Evolutionary conservation across 37 sponge, comb jelly and placozoan species (phyloP).

Genomic region (Crambe crambe): DNA sequence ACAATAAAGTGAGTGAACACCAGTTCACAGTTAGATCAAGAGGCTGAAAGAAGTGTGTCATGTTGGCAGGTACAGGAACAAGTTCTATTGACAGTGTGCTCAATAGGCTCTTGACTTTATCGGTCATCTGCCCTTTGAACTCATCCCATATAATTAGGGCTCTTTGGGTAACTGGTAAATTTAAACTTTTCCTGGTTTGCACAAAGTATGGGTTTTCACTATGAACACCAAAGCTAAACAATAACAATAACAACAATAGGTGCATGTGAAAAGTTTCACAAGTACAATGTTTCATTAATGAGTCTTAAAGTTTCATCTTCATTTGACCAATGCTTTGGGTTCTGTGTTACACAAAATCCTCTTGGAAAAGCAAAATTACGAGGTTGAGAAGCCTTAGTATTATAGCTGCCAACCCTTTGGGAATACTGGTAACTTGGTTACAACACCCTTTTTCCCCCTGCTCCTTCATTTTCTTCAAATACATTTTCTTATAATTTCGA

Average conservation of each 20-base stretch:
- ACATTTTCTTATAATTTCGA: no score
- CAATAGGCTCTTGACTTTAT: conserved; percentile 26
- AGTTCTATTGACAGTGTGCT: conserved; percentile 34
- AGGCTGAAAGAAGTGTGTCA: conserved; percentile 9
- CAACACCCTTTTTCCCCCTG: no score
- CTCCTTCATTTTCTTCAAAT: no score
- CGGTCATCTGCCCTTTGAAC: conserved; percentile 61
- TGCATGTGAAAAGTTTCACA: no score
- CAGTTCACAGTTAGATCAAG: conserved; percentile 2
- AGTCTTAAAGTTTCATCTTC: conserved; percentile 9
- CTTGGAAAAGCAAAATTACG: conserved; percentile 8
- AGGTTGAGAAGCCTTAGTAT: conserved; percentile 11
- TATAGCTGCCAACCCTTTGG: no score
- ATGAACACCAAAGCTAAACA: no score
- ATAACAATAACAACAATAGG: no score
- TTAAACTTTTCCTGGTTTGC: not conserved
- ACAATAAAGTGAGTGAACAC: no score
- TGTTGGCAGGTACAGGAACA: conserved; percentile 47
- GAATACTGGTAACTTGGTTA: no score
- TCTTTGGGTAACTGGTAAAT: conserved; percentile 2
- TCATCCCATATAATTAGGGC: conserved; percentile 46
- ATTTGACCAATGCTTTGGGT: conserved; percentile 31
- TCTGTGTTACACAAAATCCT: conserved; percentile 32
- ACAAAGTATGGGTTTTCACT: not conserved
- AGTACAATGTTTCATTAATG: conserved; percentile 14